Conservation (phyloP, 2,888 invertebrate genomes). For the Oscheius sp. region DNA sequence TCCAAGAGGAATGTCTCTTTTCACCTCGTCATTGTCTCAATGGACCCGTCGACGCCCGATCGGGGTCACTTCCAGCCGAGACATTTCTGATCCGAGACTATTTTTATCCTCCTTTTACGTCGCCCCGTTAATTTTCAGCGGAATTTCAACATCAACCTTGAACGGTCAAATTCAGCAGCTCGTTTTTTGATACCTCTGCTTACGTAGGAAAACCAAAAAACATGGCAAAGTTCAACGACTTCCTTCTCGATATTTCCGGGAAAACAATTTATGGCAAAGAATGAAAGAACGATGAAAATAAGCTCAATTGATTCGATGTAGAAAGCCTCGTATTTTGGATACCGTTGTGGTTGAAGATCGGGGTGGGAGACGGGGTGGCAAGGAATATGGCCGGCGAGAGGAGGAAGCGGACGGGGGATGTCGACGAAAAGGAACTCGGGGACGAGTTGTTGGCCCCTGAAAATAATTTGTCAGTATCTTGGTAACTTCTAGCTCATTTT, state of each 20-base stretch:
- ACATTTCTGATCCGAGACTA: not conserved
- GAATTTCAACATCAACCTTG: no score
- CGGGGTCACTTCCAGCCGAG: not conserved
- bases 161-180: no score
- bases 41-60: no score
- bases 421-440: not conserved
- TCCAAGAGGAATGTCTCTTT: no score
- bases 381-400: not conserved
- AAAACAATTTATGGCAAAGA: not conserved
- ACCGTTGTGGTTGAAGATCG: constrained; percentile 16
- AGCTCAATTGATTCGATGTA: constrained; percentile 23
- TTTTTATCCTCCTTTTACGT: not conserved
- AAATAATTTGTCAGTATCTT: no score
- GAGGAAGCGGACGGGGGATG: constrained; percentile 13
- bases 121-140: not conserved
- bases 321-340: constrained; percentile 22
- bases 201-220: no score
- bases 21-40: no score
- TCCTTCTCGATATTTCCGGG: no score
- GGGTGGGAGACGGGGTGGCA: constrained; percentile 15
- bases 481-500: no score
- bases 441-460: no score
- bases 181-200: no score
- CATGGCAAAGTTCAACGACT: no score
- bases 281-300: not conserved